Evolutionary conservation across 53 echinoderm and acorn worm genomes (phyloP).

Genomic region (Holothuria scabra): DNA sequence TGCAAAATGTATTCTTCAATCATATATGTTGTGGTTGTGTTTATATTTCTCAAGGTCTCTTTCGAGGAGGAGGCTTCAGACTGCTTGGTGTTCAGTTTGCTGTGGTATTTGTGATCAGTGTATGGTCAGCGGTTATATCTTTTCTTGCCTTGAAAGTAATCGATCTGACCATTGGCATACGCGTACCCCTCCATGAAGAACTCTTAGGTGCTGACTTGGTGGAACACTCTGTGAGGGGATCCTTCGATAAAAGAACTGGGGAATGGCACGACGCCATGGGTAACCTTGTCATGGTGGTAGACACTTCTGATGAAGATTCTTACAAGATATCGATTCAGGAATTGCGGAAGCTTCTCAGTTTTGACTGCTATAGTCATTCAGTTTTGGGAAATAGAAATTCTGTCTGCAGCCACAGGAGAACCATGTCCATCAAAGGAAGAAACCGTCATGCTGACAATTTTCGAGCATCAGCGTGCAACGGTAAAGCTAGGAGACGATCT

Average conservation of each 20-base stretch:
- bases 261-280: conserved; percentile 68
- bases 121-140: conserved; percentile 66
- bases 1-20: no score
- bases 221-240: conserved; percentile 71
- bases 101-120: conserved; percentile 49
- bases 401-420: conserved; percentile 47
- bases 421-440: not conserved
- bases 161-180: conserved; percentile 68
- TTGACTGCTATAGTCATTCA: not conserved
- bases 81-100: conserved; percentile 72
- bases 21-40: no score
- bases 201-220: conserved; percentile 80
- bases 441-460: no score
- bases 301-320: conserved; percentile 47
- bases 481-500: no score
- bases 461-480: no score
- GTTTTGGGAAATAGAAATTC: conserved; percentile 4
- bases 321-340: conserved; percentile 41
- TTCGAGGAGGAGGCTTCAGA: conserved; percentile 75
- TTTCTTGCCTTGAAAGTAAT: conserved; percentile 63
- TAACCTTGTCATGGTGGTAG: conserved; percentile 55
- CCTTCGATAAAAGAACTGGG: conserved; percentile 61
- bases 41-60: conserved; percentile 52
- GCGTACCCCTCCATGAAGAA: conserved; percentile 81
- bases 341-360: conserved; percentile 1